Conservation (phyloP, 2,888 invertebrate genomes). For the Alitta virens region DNA sequence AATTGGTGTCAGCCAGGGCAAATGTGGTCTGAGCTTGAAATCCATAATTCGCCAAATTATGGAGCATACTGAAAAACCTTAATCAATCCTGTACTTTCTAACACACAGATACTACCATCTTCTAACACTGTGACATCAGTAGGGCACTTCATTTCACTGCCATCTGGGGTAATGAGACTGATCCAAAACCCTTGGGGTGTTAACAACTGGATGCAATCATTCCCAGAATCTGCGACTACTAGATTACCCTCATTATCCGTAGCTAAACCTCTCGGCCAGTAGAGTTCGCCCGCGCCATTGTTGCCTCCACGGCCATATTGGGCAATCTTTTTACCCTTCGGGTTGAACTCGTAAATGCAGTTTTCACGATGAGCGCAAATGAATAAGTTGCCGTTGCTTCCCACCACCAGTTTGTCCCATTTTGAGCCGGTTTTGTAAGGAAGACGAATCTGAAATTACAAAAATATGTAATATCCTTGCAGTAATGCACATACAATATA, state of each 20-base stretch:
- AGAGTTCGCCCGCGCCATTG: constrained; percentile 20
- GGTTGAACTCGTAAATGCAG: constrained; percentile 22
- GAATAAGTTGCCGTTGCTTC: constrained; percentile 19
- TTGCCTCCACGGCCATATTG: constrained; percentile 19
- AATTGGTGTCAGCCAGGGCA: no score
- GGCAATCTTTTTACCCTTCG: constrained; percentile 12
- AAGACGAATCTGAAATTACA: constrained; percentile 4
- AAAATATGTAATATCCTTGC: no score
- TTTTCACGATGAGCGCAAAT: constrained; percentile 15
- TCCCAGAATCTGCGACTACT: constrained; percentile 21
- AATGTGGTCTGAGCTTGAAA: no score
- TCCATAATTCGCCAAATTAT: no score
- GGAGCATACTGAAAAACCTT: constrained; percentile 10
- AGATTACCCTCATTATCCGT: constrained; percentile 21
- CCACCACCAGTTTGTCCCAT: constrained; percentile 22
- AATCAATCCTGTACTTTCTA: constrained; percentile 19
- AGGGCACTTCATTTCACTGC: constrained; percentile 7
- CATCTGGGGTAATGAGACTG: constrained; percentile 5
- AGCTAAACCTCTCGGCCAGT: constrained; percentile 20
- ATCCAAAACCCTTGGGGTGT: constrained; percentile 17
- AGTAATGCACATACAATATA: no score
- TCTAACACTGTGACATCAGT: constrained; percentile 17
- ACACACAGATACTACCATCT: constrained; percentile 12
- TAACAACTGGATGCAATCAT: constrained; percentile 20
- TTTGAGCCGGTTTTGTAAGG: constrained; percentile 16